Evolutionary conservation across 2,113 vertebrate genomes (phyloP).

Genomic region (Lamprologus tigripictilis): DNA sequence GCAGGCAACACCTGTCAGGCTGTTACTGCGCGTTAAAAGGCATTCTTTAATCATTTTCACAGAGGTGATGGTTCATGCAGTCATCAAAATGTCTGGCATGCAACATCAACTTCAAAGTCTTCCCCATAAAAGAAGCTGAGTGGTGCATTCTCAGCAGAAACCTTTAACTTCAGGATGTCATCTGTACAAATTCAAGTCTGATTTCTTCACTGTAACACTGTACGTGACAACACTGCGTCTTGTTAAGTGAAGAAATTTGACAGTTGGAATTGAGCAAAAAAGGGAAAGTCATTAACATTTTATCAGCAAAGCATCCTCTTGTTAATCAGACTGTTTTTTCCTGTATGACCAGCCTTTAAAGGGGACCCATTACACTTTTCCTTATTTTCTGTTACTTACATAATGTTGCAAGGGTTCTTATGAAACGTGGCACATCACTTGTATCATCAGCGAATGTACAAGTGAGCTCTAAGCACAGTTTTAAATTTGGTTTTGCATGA

Average conservation of each 20-base stretch:
- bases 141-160: not conserved
- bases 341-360: not conserved
- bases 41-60: not conserved
- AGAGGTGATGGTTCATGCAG: conserved; percentile 56
- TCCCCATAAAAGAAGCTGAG: not conserved
- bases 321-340: not conserved
- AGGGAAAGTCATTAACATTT: not conserved
- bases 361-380: not conserved
- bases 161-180: not conserved
- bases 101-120: conserved; percentile 45
- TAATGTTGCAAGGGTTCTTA: not conserved
- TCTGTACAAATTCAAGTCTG: not conserved
- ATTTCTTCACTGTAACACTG: not conserved
- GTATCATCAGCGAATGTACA: not conserved
- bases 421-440: not conserved
- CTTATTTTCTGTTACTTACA: not conserved
- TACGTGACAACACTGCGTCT: not conserved
- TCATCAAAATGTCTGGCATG: conserved; percentile 53
- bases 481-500: not conserved
- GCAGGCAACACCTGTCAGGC: conserved; percentile 12
- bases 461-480: not conserved
- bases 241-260: not conserved
- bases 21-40: not conserved
- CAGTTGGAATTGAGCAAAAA: not conserved
- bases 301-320: not conserved